Evolutionary conservation across 2,113 vertebrate genomes (phyloP).

Genomic region (Physeter macrocephalus): DNA sequence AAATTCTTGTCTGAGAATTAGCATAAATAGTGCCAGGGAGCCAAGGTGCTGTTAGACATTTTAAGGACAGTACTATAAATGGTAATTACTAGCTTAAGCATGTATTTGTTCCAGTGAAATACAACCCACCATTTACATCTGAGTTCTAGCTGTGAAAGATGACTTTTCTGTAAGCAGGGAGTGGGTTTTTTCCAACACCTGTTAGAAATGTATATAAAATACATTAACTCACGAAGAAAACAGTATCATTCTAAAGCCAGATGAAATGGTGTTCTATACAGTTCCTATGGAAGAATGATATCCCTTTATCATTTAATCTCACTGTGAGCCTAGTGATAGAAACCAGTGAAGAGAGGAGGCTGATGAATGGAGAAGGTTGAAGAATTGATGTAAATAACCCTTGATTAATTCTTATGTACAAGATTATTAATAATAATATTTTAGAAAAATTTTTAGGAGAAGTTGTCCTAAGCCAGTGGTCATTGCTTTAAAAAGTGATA

Average conservation of each 20-base stretch:
- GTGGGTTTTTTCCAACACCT: not conserved
- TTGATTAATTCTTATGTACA: not conserved
- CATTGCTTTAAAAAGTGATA: not conserved
- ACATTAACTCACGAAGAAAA: not conserved
- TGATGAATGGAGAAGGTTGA: not conserved
- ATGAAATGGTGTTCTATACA: not conserved
- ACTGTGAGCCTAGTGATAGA: not conserved
- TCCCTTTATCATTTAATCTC: not conserved
- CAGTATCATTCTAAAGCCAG: not conserved
- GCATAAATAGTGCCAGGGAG: not conserved
- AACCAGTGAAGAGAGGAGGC: not conserved
- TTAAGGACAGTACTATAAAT: slow-evolving; percentile 29
- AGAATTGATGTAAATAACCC: not conserved
- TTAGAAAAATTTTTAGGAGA: not conserved
- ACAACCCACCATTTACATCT: not conserved
- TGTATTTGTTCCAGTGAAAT: slow-evolving; percentile 44
- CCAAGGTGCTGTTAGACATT: not conserved
- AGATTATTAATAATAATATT: not conserved
- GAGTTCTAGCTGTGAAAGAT: slow-evolving; percentile 13
- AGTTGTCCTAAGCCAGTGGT: not conserved
- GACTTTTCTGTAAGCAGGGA: not conserved
- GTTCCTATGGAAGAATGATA: not conserved
- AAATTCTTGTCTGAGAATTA: slow-evolving; percentile 37
- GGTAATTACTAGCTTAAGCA: slow-evolving; percentile 39
- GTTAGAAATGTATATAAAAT: not conserved